Conservation (phyloP, 2,888 invertebrate species). For the Argyra leucocephala region DNA sequence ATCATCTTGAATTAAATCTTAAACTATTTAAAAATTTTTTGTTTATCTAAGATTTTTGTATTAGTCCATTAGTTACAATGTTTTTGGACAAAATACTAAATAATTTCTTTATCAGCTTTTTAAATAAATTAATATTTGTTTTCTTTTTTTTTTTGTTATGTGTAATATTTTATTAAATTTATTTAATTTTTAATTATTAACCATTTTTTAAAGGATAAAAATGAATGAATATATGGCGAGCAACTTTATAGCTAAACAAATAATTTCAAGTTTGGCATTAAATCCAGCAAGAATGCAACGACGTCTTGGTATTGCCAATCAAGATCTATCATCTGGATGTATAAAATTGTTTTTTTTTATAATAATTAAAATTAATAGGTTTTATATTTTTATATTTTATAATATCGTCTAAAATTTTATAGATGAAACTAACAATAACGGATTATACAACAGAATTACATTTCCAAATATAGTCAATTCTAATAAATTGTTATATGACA, state of each 20-base stretch:
- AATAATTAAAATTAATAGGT: not conserved
- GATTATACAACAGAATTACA: not conserved
- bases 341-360: not conserved
- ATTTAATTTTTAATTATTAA: no score
- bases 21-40: no score
- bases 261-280: constrained; percentile 53
- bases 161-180: no score
- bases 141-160: no score
- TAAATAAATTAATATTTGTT: no score
- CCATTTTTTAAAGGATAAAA: constrained; percentile 48
- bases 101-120: no score
- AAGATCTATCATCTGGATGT: constrained; percentile 1
- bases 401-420: not conserved
- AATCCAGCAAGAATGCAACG: constrained; percentile 19
- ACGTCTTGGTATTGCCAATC: constrained; percentile 23
- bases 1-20: no score
- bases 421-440: constrained; percentile 29
- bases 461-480: constrained; percentile 29
- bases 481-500: constrained; percentile 53
- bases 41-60: no score
- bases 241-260: constrained; percentile 63
- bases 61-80: no score
- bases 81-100: no score
- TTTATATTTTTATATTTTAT: no score
- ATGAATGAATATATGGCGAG: constrained; percentile 72